These are phyloP conservation scores for Nymphalis c-album DNA, from an alignment of 2,888 invertebrate species.

Conservation along the genomic window DNA sequence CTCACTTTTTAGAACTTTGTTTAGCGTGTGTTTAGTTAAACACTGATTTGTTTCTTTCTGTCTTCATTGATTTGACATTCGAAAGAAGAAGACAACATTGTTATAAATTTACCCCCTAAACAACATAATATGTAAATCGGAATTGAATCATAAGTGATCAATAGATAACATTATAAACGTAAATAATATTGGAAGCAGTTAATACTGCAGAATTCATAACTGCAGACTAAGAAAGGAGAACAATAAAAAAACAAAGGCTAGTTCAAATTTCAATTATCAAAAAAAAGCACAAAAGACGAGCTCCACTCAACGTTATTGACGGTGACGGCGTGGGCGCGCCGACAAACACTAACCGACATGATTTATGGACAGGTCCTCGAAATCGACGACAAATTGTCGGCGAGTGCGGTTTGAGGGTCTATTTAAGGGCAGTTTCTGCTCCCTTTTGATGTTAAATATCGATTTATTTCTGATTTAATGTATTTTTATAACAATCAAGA, in stretches of 20 bases:
- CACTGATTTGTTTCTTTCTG: too few relatives aligned
- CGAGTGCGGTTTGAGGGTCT: slow-evolving; percentile 18
- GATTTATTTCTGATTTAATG: background rate
- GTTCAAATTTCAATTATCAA: slow-evolving; percentile 5
- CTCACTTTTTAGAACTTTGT: too few relatives aligned
- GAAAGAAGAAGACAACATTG: too few relatives aligned
- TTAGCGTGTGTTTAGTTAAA: too few relatives aligned
- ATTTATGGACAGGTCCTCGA: slow-evolving; percentile 31
- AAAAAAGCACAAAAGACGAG: slow-evolving; percentile 26
- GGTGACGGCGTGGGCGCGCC: slow-evolving; percentile 29
- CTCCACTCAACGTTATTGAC: slow-evolving; percentile 22
- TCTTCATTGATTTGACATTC: too few relatives aligned
- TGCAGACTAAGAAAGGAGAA: too few relatives aligned
- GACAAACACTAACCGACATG: slow-evolving; percentile 33
- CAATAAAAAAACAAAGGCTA: background rate
- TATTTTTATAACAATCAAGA: background rate
- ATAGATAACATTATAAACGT: too few relatives aligned
- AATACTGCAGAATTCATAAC: too few relatives aligned
- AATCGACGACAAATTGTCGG: slow-evolving; percentile 36
- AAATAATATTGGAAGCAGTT: too few relatives aligned
- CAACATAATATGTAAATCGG: too few relatives aligned
- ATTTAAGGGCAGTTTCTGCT: slow-evolving; percentile 14
- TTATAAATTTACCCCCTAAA: too few relatives aligned
- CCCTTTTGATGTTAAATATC: slow-evolving; percentile 4
- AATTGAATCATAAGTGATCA: too few relatives aligned